Percentiles rank a stretch among this genome's conserved stretches.
Evolutionary conservation across 2,113 vertebrate genomes (phyloP).

Genomic region (Spea multiplicata): DNA sequence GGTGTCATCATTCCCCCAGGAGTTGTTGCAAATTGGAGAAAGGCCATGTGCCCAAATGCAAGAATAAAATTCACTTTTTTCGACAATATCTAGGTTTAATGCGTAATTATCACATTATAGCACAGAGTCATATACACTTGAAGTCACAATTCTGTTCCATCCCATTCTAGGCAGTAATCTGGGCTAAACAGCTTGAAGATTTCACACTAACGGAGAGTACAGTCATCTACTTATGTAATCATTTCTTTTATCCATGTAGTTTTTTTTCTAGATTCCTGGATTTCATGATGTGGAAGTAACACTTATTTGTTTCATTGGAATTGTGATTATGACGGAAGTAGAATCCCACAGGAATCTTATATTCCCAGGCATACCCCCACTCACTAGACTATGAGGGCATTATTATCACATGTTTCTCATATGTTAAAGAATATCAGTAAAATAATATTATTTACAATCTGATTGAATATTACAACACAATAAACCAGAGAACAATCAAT

Average conservation of each 20-base stretch:
- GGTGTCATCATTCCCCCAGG: too few species aligned
- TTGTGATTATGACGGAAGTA: neutral
- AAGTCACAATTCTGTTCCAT: too few species aligned
- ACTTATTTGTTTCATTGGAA: neutral
- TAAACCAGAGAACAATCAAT: too few species aligned
- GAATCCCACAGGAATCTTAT: conserved; percentile 9
- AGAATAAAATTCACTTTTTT: too few species aligned
- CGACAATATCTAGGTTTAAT: too few species aligned
- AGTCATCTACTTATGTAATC: neutral
- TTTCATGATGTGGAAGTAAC: conserved; percentile 18
- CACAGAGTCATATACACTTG: too few species aligned
- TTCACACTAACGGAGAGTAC: neutral
- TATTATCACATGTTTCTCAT: neutral
- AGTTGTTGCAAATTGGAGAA: too few species aligned
- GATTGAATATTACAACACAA: too few species aligned
- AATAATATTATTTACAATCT: neutral
- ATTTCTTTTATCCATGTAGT: too few species aligned
- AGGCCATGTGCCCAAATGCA: too few species aligned
- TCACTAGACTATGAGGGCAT: neutral
- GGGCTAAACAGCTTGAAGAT: neutral
- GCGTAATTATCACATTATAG: too few species aligned
- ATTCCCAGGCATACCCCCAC: neutral
- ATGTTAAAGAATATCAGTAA: neutral
- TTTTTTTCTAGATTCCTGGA: neutral
- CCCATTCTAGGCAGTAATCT: neutral